Evolutionary conservation across 1,140 invertebrate species (phyloP).

Genomic region (Lerema accius): DNA sequence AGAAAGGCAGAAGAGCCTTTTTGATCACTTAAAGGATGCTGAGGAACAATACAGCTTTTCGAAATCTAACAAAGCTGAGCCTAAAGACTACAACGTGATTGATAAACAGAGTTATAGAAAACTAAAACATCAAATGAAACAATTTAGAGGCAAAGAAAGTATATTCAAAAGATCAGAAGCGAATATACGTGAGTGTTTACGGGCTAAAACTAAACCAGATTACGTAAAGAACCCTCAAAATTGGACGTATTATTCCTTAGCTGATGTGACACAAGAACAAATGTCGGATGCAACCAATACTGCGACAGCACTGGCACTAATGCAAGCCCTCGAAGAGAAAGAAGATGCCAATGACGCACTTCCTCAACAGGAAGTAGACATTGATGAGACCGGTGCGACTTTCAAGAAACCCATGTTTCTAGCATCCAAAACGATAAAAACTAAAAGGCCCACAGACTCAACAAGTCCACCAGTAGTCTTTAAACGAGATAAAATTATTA

Average conservation of each 20-base stretch:
- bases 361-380: constrained; percentile 39
- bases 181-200: constrained; percentile 83
- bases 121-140: constrained; percentile 78
- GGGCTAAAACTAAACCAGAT: constrained; percentile 84
- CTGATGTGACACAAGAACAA: constrained; percentile 87
- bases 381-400: constrained; percentile 66
- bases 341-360: constrained; percentile 60
- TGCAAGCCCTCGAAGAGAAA: constrained; percentile 85
- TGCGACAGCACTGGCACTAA: constrained; percentile 87
- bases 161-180: constrained; percentile 89
- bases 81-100: constrained; percentile 58
- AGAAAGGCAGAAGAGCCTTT: constrained; percentile 81
- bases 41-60: constrained; percentile 81
- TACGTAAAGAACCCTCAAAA: constrained; percentile 89
- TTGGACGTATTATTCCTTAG: constrained; percentile 89
- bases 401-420: constrained; percentile 80
- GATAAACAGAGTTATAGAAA: constrained; percentile 61
- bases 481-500: constrained; percentile 87
- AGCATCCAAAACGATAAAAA: constrained; percentile 62
- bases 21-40: constrained; percentile 82
- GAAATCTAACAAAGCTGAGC: constrained; percentile 65
- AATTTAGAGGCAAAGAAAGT: constrained; percentile 88
- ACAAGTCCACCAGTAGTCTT: constrained; percentile 83
- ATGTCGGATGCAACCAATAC: constrained; percentile 89
- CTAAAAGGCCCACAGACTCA: constrained; percentile 48